phyloP scores from a whole-genome alignment of 2,888 invertebrate species.

The Osmoderma eremita region DNA sequence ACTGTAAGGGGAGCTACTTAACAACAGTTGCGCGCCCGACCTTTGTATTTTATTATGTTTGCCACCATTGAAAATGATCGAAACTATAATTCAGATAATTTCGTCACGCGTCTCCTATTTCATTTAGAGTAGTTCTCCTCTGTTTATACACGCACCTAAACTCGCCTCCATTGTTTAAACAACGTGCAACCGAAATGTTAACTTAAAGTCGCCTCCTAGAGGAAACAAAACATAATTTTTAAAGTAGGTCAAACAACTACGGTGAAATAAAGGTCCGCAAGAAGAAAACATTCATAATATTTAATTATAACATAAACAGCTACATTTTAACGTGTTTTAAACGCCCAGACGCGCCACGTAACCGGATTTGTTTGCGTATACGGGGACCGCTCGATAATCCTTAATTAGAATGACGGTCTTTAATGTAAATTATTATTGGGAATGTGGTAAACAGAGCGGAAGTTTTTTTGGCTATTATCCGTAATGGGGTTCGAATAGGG shows the following conservation, averaged over 20 bases:
- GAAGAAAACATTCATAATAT: slow-evolving; percentile 38
- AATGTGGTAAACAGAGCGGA: slow-evolving; percentile 26
- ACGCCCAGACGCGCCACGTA: slow-evolving; percentile 17
- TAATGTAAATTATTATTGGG: slow-evolving; percentile 31
- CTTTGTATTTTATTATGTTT: too few species aligned
- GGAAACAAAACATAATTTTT: slow-evolving; percentile 36
- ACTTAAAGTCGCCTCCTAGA: slow-evolving; percentile 33
- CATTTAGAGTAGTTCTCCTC: slow-evolving; percentile 21
- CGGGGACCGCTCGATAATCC: slow-evolving; percentile 22
- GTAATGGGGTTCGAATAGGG: slow-evolving; percentile 12
- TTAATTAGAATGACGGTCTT: slow-evolving; percentile 28
- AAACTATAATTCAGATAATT: slow-evolving; percentile 24
- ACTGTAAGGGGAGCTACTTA: too few species aligned
- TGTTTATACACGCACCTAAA: slow-evolving; percentile 30
- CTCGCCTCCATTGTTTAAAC: slow-evolving; percentile 32
- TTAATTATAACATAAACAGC: slow-evolving; percentile 37
- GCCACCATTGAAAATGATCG: slow-evolving; percentile 12
- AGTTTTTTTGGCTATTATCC: slow-evolving; percentile 19
- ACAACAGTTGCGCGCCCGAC: too few species aligned
- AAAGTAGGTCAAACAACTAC: slow-evolving; percentile 32
- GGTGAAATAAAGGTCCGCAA: slow-evolving; percentile 32
- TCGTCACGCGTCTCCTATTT: slow-evolving; percentile 30
- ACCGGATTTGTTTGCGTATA: slow-evolving; percentile 18
- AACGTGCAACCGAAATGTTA: slow-evolving; percentile 36
- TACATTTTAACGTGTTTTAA: slow-evolving; percentile 32